Percentiles rank a stretch among this genome's conserved stretches.
phyloP scores from a whole-genome alignment of 2,113 vertebrate species.

The Dipodomys merriami region DNA sequence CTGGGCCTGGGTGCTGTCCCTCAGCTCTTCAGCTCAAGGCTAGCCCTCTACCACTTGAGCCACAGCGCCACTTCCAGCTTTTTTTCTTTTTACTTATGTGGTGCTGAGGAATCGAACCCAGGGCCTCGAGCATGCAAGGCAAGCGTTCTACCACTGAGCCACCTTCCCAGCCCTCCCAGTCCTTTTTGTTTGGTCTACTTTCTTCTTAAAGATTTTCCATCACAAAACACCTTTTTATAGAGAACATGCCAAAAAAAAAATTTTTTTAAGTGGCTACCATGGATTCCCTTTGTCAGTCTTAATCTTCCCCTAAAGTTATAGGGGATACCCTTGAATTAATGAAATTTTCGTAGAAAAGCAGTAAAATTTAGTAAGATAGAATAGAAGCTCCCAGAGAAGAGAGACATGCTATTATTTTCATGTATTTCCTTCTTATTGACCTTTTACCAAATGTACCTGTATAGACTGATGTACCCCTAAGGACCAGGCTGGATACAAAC shows the following conservation, averaged over 20 bases:
- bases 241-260: not conserved
- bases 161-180: no score
- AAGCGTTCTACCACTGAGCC: no score
- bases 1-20: no score
- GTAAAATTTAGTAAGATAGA: conserved; percentile 31
- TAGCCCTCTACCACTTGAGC: no score
- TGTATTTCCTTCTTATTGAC: not conserved
- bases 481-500: not conserved
- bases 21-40: no score
- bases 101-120: no score
- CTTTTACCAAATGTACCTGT: not conserved
- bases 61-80: no score
- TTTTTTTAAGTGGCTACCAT: not conserved
- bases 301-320: conserved; percentile 50
- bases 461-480: not conserved
- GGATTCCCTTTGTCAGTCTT: not conserved
- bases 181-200: conserved; percentile 40
- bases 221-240: conserved; percentile 8
- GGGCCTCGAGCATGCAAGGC: no score
- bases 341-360: conserved; percentile 39
- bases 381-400: conserved; percentile 30
- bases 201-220: conserved; percentile 10
- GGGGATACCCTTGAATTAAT: not conserved
- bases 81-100: no score
- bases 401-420: not conserved